Percentiles rank a stretch among this genome's conserved stretches.
phyloP scores from a whole-genome alignment of 2,113 vertebrate genomes.

The Leptobrachium leishanense region DNA sequence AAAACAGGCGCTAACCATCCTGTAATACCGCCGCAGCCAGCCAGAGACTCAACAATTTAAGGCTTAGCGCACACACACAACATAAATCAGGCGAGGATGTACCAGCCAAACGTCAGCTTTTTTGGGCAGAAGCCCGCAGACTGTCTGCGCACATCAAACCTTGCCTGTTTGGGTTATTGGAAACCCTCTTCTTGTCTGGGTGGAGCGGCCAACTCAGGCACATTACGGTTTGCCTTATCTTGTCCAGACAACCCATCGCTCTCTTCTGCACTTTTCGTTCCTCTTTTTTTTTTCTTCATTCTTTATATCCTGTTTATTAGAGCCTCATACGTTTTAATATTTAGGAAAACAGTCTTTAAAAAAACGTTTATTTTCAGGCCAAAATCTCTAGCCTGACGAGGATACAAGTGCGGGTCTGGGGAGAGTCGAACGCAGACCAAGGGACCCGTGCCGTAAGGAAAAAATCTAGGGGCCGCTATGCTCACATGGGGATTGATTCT shows the following conservation, averaged over 20 bases:
- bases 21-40: conserved; percentile 68
- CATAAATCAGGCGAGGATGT: conserved; percentile 75
- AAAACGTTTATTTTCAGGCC: too few relatives aligned
- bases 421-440: too few relatives aligned
- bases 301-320: background rate
- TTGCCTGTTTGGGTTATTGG: conserved; percentile 68
- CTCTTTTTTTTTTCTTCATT: conserved; percentile 46
- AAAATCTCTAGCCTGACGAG: too few relatives aligned
- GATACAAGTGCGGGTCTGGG: too few relatives aligned
- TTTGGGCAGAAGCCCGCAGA: conserved; percentile 72
- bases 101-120: conserved; percentile 68
- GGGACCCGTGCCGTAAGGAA: too few relatives aligned
- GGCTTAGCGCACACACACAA: conserved; percentile 65
- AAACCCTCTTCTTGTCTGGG: conserved; percentile 62
- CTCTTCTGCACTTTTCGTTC: too few relatives aligned
- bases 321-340: background rate
- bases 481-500: too few relatives aligned
- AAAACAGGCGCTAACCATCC: conserved; percentile 66
- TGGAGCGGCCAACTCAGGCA: conserved; percentile 65
- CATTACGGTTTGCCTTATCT: conserved; percentile 67
- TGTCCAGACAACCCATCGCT: conserved; percentile 60
- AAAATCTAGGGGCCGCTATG: too few relatives aligned
- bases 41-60: conserved; percentile 72
- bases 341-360: background rate
- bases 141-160: conserved; percentile 70